phyloP scores from a whole-genome alignment of 2,797 vertebrate genomes.

The Taeniopygia guttata region DNA sequence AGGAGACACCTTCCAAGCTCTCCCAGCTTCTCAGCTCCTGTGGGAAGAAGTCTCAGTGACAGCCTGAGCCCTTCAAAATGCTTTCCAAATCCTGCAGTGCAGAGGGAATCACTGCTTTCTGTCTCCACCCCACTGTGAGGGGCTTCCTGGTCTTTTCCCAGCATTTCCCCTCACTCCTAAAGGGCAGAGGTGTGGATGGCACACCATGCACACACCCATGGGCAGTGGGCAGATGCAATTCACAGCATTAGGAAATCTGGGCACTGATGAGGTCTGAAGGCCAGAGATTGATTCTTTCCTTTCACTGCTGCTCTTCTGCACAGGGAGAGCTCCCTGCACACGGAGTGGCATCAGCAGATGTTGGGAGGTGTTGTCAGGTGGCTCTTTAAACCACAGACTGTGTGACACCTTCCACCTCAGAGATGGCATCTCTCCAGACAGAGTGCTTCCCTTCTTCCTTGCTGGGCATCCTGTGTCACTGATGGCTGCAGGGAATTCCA shows the following conservation, averaged over 20 bases:
- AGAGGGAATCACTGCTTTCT: not conserved
- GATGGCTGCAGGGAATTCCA: not conserved
- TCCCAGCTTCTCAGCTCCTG: accelerated
- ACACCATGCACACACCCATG: not conserved
- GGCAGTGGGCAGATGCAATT: not conserved
- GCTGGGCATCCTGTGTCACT: not conserved
- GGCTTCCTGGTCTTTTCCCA: not conserved
- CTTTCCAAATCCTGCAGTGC: not conserved
- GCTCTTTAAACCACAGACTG: not conserved
- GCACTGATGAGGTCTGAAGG: not conserved
- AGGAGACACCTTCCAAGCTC: not conserved
- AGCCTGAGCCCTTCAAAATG: not conserved
- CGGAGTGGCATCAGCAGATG: not conserved
- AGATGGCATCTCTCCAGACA: not conserved
- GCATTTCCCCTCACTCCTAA: not conserved
- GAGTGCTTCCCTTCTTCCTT: not conserved
- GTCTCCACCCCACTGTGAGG: not conserved
- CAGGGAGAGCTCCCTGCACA: not conserved
- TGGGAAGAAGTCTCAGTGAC: not conserved
- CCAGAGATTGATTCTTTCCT: not conserved
- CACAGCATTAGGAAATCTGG: not conserved
- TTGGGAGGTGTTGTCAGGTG: not conserved
- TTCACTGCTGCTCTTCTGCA: not conserved
- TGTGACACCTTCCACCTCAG: not conserved
- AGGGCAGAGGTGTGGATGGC: not conserved